Percentiles rank a stretch among this genome's conserved stretches.
phyloP scores from a whole-genome alignment of 2,113 vertebrate genomes.

The Thalassarche chlororhynchos region DNA sequence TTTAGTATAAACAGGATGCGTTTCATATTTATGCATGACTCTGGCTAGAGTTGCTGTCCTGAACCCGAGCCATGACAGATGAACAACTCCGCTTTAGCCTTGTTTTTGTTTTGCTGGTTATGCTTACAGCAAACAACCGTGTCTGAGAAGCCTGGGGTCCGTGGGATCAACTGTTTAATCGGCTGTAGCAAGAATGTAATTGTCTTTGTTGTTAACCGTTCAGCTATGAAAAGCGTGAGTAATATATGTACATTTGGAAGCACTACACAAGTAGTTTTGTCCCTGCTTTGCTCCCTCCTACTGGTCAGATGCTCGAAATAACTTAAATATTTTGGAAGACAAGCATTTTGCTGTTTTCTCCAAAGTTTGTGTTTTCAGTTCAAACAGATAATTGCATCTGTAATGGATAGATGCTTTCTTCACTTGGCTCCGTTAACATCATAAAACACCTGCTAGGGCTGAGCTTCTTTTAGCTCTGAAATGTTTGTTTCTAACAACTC shows the following conservation, averaged over 20 bases:
- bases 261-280: neutral
- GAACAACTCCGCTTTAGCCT: neutral
- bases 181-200: constrained; percentile 60
- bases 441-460: constrained; percentile 32
- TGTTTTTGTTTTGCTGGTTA: constrained; percentile 57
- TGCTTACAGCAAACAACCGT: constrained; percentile 29
- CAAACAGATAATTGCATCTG: constrained; percentile 1
- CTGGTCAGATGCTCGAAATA: constrained; percentile 35
- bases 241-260: constrained; percentile 49
- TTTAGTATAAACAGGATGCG: constrained; percentile 20
- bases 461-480: neutral
- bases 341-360: neutral
- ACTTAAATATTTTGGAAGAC: constrained; percentile 47
- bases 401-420: neutral
- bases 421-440: neutral
- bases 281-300: constrained; percentile 56
- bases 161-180: constrained; percentile 65
- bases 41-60: neutral
- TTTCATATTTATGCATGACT: neutral
- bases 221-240: constrained; percentile 47
- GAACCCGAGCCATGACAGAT: neutral
- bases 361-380: constrained; percentile 5
- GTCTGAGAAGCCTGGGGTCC: constrained; percentile 37
- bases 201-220: constrained; percentile 63
- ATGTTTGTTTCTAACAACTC: neutral